Evolutionary conservation across 1,140 invertebrate species (phyloP), one percentile per base, ranked within the genome.

Genomic region (Panonychus citri): DNA sequence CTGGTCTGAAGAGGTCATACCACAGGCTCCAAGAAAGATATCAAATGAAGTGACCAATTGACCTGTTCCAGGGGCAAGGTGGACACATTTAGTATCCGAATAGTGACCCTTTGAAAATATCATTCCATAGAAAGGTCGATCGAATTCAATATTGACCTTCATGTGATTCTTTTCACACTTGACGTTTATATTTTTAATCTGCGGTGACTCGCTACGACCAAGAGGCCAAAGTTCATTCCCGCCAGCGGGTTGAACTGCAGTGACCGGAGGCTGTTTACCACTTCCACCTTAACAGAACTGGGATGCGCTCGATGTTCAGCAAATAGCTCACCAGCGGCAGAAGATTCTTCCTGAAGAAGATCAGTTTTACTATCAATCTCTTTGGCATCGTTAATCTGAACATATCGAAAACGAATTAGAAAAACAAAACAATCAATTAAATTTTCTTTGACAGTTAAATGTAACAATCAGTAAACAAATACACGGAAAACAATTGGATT

Each of bases 141-240:
- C 87, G 70, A 93, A 91, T 67, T 89, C 85, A 62, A 93, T 86
- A 69, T 86, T 87, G 8, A 91, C 86, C 27, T 85, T 65, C 87
- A 93, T 93, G 65, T 87, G 81, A 42, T 86, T 90, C 70, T 91
- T 93, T 68, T 91, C 87, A 69, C 88, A 93, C 66, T 90, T 85
- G 43, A 93, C 88, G 70, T 93, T 86, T 28, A 91, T 69, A 64
- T 85, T 81, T 52, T 64, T 64, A 50, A 64, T 63, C 53, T 63
- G 62, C 5, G 62, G 52, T 48, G 60, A 58, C 13, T 64, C 63
- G 21, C 59, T 54, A 30, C 58, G 19, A 17, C 26, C 46, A 30
- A 40, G 50, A 21, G 62, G 63, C 63, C 62, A 64, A 24, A 55
- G 42, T 49, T 62, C 60, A 28, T 62, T 58, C 2, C 15, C 34